Conservation (phyloP, 2,113 vertebrate species). For the Salvator merianae region DNA sequence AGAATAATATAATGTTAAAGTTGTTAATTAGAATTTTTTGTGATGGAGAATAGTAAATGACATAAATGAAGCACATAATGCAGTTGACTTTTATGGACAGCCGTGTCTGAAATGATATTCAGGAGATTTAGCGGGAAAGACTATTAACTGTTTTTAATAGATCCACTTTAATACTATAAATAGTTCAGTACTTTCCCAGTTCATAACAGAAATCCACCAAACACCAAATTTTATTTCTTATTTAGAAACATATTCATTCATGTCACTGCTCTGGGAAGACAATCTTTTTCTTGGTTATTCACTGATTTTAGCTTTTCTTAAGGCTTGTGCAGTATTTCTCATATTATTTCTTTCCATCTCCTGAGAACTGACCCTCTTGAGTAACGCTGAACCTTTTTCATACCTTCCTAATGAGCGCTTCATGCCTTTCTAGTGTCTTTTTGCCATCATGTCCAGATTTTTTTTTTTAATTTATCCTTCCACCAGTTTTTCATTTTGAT, state of each 20-base stretch:
- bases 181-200: not conserved
- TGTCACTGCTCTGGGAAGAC: not conserved
- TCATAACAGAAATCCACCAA: not conserved
- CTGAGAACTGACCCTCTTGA: not conserved
- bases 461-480: too few relatives aligned
- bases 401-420: not conserved
- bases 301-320: not conserved
- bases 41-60: not conserved
- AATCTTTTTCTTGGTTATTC: not conserved
- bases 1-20: not conserved
- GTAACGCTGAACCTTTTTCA: not conserved
- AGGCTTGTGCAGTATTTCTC: not conserved
- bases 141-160: conserved; percentile 16
- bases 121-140: not conserved
- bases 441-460: not conserved
- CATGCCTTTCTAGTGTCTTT: not conserved
- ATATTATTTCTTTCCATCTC: not conserved
- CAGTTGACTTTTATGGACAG: not conserved
- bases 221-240: conserved; percentile 12
- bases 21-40: not conserved
- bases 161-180: conserved; percentile 13
- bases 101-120: not conserved
- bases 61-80: not conserved
- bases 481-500: not conserved
- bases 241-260: conserved; percentile 11